Conservation (phyloP, 2,888 invertebrate species). For the Pterostichus niger region DNA sequence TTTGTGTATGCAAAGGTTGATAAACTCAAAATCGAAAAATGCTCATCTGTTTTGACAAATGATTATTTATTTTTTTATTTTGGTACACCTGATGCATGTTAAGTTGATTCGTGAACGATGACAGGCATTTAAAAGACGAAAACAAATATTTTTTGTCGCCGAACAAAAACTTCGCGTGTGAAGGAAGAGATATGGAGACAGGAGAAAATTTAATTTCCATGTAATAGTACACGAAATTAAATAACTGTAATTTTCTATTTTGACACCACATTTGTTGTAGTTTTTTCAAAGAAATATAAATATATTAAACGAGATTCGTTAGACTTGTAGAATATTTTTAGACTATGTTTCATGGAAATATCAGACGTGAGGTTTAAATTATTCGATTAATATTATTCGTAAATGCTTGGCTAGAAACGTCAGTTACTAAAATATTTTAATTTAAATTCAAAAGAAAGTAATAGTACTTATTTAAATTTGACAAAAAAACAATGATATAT, state of each 20-base stretch:
- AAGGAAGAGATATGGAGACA: constrained; percentile 28
- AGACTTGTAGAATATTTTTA: too few relatives aligned
- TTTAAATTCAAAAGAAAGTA: too few relatives aligned
- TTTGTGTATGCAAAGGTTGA: constrained; percentile 24
- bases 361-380: too few relatives aligned
- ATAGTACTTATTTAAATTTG: too few relatives aligned
- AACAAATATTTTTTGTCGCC: constrained; percentile 3
- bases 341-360: too few relatives aligned
- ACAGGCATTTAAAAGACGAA: constrained; percentile 2
- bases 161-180: constrained; percentile 8
- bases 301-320: too few relatives aligned
- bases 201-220: constrained; percentile 22
- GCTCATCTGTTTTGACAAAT: constrained; percentile 30
- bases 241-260: constrained; percentile 26
- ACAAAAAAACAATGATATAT: too few relatives aligned
- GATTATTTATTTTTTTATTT: constrained; percentile 19
- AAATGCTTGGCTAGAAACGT: too few relatives aligned
- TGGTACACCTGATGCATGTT: constrained; percentile 27
- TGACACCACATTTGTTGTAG: constrained; percentile 14
- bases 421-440: too few relatives aligned
- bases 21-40: constrained; percentile 35
- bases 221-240: constrained; percentile 22
- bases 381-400: too few relatives aligned
- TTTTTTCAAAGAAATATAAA: neutral
- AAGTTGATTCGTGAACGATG: constrained; percentile 19